Evolutionary conservation across 2,888 invertebrate species (phyloP).

Genomic region (Suillia variegata): DNA sequence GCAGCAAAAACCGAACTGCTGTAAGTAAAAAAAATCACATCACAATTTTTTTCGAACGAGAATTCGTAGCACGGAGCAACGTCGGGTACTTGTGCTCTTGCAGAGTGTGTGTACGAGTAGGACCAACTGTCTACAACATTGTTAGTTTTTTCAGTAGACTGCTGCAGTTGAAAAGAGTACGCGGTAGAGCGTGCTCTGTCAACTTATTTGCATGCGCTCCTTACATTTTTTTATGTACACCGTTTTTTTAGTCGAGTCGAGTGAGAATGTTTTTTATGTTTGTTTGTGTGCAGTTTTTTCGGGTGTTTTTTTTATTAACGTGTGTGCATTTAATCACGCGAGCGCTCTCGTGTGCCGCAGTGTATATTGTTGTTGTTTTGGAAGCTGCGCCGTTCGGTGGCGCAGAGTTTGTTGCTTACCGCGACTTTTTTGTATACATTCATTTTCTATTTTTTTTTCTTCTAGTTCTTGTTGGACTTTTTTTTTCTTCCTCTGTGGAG

Average conservation of each 20-base stretch:
- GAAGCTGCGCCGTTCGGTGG: too few relatives aligned
- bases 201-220: constrained; percentile 25
- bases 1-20: constrained; percentile 61
- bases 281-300: constrained; percentile 38
- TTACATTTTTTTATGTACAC: background rate
- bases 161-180: background rate
- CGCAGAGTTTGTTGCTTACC: background rate
- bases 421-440: background rate
- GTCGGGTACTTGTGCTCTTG: too few relatives aligned
- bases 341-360: too few relatives aligned
- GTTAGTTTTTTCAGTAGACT: too few relatives aligned
- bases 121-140: too few relatives aligned
- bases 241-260: background rate
- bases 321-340: too few relatives aligned
- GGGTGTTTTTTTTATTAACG: too few relatives aligned
- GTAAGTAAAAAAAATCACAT: constrained; percentile 56
- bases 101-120: too few relatives aligned
- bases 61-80: too few relatives aligned
- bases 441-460: constrained; percentile 32
- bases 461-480: constrained; percentile 18
- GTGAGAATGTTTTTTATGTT: constrained; percentile 44
- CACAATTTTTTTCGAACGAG: constrained; percentile 44
- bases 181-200: background rate
- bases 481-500: too few relatives aligned
- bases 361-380: too few relatives aligned